Evolutionary conservation across 2,797 vertebrate genomes (phyloP).

Genomic region (Mormyrus hasselquistii): DNA sequence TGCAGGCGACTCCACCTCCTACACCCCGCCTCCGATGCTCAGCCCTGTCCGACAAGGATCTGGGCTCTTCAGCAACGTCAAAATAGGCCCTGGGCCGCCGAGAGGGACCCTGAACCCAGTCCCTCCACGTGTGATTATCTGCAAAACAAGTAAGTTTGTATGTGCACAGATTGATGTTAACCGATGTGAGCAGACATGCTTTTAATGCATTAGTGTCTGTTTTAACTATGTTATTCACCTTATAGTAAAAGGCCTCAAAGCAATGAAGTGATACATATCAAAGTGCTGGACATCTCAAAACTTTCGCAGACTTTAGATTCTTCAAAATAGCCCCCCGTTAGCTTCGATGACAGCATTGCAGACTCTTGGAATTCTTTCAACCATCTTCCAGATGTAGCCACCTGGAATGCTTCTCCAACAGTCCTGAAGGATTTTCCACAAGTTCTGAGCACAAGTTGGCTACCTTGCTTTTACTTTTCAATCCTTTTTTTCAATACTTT

Average conservation of each 20-base stretch:
- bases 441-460: background rate
- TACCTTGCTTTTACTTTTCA: background rate
- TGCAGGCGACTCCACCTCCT: conserved; percentile 59
- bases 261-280: background rate
- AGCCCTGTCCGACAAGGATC: conserved; percentile 75
- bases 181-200: background rate
- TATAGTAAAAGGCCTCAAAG: background rate
- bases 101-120: conserved; percentile 58
- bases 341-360: background rate
- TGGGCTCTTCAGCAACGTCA: conserved; percentile 77
- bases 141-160: conserved; percentile 64
- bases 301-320: background rate
- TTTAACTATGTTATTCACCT: background rate
- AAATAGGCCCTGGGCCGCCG: conserved; percentile 46
- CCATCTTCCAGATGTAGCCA: background rate
- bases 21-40: conserved; percentile 85
- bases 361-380: background rate
- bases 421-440: background rate
- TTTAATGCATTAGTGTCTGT: background rate
- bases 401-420: background rate
- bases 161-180: background rate
- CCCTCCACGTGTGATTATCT: conserved; percentile 61
- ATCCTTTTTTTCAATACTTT: too few relatives aligned
- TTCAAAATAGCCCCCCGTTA: background rate
- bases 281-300: background rate